Evolutionary conservation across 2,888 invertebrate species (phyloP).

Genomic region (Cenopis cana): DNA sequence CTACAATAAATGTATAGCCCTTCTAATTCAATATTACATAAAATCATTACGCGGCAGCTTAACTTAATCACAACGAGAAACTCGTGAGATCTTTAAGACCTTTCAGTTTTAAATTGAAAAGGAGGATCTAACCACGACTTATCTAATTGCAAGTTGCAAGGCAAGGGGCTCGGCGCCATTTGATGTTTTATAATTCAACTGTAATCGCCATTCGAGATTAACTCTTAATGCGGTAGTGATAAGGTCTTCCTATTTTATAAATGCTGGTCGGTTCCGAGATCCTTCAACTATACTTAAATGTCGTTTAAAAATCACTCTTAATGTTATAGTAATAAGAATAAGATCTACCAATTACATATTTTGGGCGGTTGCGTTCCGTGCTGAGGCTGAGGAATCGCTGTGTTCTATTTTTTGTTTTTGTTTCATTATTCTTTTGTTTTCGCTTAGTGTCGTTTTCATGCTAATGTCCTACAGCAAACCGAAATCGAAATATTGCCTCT

Average conservation of each 20-base stretch:
- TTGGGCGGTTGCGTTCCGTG: slow-evolving; percentile 23
- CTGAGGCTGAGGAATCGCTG: slow-evolving; percentile 1
- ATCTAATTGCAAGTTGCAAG: slow-evolving; percentile 31
- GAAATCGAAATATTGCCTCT: no score
- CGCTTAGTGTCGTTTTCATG: slow-evolving; percentile 17
- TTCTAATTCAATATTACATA: slow-evolving; percentile 17
- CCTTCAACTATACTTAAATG: no score
- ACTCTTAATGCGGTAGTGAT: not conserved
- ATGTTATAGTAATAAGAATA: slow-evolving; percentile 7
- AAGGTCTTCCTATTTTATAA: slow-evolving; percentile 2
- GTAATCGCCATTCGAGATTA: not conserved
- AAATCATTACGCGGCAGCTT: slow-evolving; percentile 30
- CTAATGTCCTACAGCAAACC: not conserved
- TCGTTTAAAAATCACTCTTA: not conserved
- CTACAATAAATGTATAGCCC: no score
- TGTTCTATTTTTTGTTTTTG: slow-evolving; percentile 49
- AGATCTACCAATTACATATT: not conserved
- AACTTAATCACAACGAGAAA: slow-evolving; percentile 14
- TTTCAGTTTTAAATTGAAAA: slow-evolving; percentile 32
- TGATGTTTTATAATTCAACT: slow-evolving; percentile 8
- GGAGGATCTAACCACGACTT: slow-evolving; percentile 41
- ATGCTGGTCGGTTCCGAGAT: slow-evolving; percentile 10
- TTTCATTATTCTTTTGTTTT: slow-evolving; percentile 21
- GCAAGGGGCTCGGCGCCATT: slow-evolving; percentile 23
- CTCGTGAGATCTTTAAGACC: slow-evolving; percentile 20